These are phyloP conservation scores for Sympetrum striolatum DNA, from an alignment of 2,888 invertebrate genomes.

Conservation along the genomic window DNA sequence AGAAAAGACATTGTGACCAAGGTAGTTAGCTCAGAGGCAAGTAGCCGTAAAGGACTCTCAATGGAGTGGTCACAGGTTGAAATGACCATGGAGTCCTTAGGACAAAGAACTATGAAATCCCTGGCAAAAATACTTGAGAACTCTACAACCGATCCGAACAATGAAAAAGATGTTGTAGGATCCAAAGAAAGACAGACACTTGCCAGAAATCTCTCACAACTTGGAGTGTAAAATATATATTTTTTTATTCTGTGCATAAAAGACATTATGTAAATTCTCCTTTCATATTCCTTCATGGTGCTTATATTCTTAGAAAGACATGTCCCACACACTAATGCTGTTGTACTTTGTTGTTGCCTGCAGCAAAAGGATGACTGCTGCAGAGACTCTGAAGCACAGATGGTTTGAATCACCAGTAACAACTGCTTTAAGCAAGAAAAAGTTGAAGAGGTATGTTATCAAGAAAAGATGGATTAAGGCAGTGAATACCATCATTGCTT, in stretches of 20 bases:
- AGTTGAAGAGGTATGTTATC: slow-evolving; percentile 86
- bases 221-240: slow-evolving; percentile 26
- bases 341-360: slow-evolving; percentile 50
- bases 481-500: slow-evolving; percentile 84
- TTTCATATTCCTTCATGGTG: background rate
- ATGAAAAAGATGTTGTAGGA: background rate
- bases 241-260: slow-evolving; percentile 21
- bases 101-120: slow-evolving; percentile 80
- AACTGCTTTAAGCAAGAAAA: slow-evolving; percentile 76
- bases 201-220: slow-evolving; percentile 25
- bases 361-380: slow-evolving; percentile 77
- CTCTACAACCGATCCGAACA: slow-evolving; percentile 54
- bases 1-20: background rate
- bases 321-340: background rate
- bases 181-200: slow-evolving; percentile 7
- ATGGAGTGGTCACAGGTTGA: slow-evolving; percentile 71
- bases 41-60: slow-evolving; percentile 71
- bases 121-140: slow-evolving; percentile 80
- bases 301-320: slow-evolving; percentile 48
- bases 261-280: background rate
- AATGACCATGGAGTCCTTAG: slow-evolving; percentile 68
- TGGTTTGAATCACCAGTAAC: slow-evolving; percentile 70
- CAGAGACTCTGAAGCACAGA: slow-evolving; percentile 75
- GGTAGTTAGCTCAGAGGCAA: background rate
- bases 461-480: slow-evolving; percentile 91